These are phyloP conservation scores for Apotomis capreana DNA, from an alignment of 2,888 invertebrate genomes.

Conservation along the genomic window DNA sequence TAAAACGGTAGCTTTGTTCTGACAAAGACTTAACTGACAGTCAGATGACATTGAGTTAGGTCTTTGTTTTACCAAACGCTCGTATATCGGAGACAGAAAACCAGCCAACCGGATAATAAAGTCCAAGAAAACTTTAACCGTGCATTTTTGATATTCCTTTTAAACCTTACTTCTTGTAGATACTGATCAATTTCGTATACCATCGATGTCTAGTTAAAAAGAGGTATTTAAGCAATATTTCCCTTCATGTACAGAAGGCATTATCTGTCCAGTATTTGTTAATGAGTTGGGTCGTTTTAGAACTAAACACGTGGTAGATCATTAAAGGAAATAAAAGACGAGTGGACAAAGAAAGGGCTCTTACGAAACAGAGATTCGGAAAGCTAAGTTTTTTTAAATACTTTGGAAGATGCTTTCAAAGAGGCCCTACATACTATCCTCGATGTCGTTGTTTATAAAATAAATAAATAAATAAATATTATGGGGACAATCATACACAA, in stretches of 20 bases:
- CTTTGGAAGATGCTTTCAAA: background rate
- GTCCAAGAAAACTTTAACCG: background rate
- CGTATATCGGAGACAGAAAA: background rate
- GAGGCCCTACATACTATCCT: background rate
- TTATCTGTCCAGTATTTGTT: background rate
- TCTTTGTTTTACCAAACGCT: background rate
- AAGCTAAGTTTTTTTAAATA: conserved; percentile 12
- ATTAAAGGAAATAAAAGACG: conserved; percentile 32
- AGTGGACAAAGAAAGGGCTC: conserved; percentile 16
- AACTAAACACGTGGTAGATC: background rate
- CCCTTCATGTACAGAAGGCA: background rate
- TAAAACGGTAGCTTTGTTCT: background rate
- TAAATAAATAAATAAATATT: no score
- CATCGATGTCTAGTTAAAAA: background rate
- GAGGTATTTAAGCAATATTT: background rate
- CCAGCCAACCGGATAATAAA: background rate
- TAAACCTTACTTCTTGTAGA: background rate
- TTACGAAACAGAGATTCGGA: conserved; percentile 3
- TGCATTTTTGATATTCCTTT: background rate
- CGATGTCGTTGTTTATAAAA: no score
- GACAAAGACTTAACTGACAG: background rate
- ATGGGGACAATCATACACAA: no score
- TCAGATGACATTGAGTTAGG: background rate
- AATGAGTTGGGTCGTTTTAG: background rate
- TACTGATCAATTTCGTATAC: background rate